Percentiles rank a stretch among this genome's conserved stretches.
Conservation (phyloP, 2,888 invertebrate genomes). For the Eilema depressum region DNA sequence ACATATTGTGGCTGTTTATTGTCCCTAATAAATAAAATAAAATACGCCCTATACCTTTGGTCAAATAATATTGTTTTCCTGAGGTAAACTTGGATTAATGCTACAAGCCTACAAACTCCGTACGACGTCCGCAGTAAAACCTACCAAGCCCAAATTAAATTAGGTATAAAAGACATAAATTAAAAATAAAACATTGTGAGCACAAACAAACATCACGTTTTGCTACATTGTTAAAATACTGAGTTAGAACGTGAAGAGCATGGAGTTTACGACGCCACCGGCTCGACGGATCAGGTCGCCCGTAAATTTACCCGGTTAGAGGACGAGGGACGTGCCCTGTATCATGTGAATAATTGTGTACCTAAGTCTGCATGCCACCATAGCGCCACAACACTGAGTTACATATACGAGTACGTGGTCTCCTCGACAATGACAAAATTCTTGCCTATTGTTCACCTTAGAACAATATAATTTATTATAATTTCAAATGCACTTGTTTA, state of each 20-base stretch:
- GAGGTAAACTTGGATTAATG: not conserved
- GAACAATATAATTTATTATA: conserved; percentile 5
- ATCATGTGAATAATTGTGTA: conserved; percentile 52
- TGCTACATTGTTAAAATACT: conserved; percentile 54
- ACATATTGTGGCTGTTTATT: too few relatives aligned
- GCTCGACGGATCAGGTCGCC: conserved; percentile 53
- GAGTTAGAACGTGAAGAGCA: conserved; percentile 46
- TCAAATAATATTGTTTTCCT: conserved; percentile 1
- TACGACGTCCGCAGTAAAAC: not conserved
- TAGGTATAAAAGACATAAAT: conserved; percentile 33
- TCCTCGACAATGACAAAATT: conserved; percentile 16
- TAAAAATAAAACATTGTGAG: conserved; percentile 43
- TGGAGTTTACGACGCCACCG: conserved; percentile 59
- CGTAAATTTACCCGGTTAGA: conserved; percentile 59
- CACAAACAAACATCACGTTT: conserved; percentile 50
- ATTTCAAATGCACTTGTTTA: conserved; percentile 17
- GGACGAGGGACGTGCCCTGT: conserved; percentile 52
- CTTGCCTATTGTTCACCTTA: conserved; percentile 14
- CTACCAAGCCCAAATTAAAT: conserved; percentile 19
- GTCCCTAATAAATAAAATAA: too few relatives aligned
- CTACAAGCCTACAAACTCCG: not conserved
- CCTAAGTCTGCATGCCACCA: conserved; percentile 26
- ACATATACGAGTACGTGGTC: not conserved
- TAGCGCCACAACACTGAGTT: conserved; percentile 1
- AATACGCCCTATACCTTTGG: not conserved